These are phyloP conservation scores for Odocoileus virginianus DNA, from an alignment of 2,113 vertebrate genomes.

Conservation along the genomic window DNA sequence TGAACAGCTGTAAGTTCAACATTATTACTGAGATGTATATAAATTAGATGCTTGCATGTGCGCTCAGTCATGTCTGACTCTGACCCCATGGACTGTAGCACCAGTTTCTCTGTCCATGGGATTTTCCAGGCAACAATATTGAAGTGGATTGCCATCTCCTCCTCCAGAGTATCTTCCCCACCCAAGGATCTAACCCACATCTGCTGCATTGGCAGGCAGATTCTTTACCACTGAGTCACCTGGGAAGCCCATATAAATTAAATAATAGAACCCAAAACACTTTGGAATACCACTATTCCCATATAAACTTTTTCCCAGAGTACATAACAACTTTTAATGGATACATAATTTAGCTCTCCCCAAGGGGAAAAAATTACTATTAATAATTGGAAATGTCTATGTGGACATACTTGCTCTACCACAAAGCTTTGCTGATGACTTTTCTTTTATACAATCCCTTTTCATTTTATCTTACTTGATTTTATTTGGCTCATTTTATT, in stretches of 20 bases:
- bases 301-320: not conserved
- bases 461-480: not conserved
- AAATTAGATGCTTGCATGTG: not conserved
- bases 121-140: not conserved
- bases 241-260: not conserved
- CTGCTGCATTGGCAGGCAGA: not conserved
- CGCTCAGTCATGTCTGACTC: not conserved
- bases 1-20: slow-evolving; percentile 81
- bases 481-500: not conserved
- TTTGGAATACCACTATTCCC: not conserved
- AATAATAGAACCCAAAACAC: not conserved
- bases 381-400: not conserved
- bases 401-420: not conserved
- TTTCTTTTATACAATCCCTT: not conserved
- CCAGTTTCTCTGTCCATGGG: not conserved
- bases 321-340: not conserved
- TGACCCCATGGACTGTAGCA: not conserved
- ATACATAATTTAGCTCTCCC: not conserved
- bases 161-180: not conserved
- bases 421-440: not conserved
- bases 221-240: not conserved
- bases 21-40: not conserved
- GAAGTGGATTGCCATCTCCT: not conserved
- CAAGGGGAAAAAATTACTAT: not conserved
- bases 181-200: not conserved